phyloP scores from a whole-genome alignment of 1,140 invertebrate species.

The Zaprionus camerounensis region DNA sequence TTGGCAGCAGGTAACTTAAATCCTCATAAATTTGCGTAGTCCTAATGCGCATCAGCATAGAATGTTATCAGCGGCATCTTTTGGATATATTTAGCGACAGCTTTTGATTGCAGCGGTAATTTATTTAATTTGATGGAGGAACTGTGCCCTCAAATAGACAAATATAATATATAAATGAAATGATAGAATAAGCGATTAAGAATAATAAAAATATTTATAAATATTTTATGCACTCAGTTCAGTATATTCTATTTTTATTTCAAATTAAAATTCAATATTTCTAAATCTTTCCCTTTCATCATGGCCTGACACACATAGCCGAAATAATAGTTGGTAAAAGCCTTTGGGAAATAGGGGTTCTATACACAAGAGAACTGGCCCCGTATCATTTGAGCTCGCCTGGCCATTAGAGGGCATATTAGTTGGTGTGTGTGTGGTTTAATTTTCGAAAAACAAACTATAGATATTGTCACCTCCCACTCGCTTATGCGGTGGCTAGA shows the following conservation, averaged over 20 bases:
- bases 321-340: neutral
- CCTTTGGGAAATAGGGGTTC: neutral
- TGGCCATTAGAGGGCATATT: neutral
- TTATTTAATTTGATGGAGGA: neutral
- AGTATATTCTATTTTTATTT: too few relatives aligned
- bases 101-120: conserved; percentile 11
- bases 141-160: too few relatives aligned
- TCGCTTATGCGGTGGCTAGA: neutral
- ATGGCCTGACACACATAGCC: too few relatives aligned
- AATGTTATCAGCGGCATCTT: conserved; percentile 52
- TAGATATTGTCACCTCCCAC: conserved; percentile 3
- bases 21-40: conserved; percentile 61
- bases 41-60: conserved; percentile 35
- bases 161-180: too few relatives aligned
- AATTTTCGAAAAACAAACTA: conserved; percentile 13
- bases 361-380: neutral
- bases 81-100: conserved; percentile 37
- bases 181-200: too few relatives aligned
- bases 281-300: neutral
- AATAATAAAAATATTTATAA: too few relatives aligned
- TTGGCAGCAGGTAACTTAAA: conserved; percentile 64
- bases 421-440: neutral
- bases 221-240: too few relatives aligned
- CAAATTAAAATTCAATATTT: neutral
- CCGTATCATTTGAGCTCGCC: conserved; percentile 13